Percentiles rank a stretch among this genome's conserved stretches.
Conservation (phyloP, 2,113 vertebrate species). For the Abramis brama region DNA sequence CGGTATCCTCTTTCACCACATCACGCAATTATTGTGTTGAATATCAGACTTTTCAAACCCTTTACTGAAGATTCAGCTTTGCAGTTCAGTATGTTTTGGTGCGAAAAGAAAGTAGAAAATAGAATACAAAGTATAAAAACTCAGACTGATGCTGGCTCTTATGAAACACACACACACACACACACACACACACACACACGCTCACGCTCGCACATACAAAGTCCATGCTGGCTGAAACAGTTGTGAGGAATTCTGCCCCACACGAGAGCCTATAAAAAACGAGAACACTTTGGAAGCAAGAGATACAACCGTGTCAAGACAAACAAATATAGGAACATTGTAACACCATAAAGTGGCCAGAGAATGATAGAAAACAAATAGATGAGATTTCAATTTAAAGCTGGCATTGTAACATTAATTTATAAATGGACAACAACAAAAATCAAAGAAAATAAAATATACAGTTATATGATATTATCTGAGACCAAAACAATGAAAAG, state of each 20-base stretch:
- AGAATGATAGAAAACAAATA: slow-evolving; percentile 64
- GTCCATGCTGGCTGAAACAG: slow-evolving; percentile 76
- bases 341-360: slow-evolving; percentile 81
- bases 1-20: slow-evolving; percentile 66
- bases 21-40: slow-evolving; percentile 63
- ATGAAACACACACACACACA: slow-evolving; percentile 58
- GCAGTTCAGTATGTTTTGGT: slow-evolving; percentile 78
- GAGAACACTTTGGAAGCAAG: slow-evolving; percentile 77
- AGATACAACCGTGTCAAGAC: slow-evolving; percentile 70
- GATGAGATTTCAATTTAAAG: slow-evolving; percentile 84
- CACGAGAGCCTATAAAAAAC: slow-evolving; percentile 70
- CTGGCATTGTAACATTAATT: slow-evolving; percentile 87
- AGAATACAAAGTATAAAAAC: slow-evolving; percentile 62
- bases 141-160: slow-evolving; percentile 75
- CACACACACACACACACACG: slow-evolving; percentile 44
- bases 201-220: slow-evolving; percentile 59
- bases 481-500: slow-evolving; percentile 80
- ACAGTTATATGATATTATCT: slow-evolving; percentile 88
- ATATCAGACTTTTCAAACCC: slow-evolving; percentile 65
- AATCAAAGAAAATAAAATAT: slow-evolving; percentile 52
- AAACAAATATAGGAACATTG: slow-evolving; percentile 72
- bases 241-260: slow-evolving; percentile 66
- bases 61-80: slow-evolving; percentile 71
- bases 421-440: slow-evolving; percentile 84
- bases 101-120: slow-evolving; percentile 68